Percentiles rank a stretch among this genome's conserved stretches.
Conservation (phyloP, 2,797 vertebrate species). For the Salarias fasciatus region DNA sequence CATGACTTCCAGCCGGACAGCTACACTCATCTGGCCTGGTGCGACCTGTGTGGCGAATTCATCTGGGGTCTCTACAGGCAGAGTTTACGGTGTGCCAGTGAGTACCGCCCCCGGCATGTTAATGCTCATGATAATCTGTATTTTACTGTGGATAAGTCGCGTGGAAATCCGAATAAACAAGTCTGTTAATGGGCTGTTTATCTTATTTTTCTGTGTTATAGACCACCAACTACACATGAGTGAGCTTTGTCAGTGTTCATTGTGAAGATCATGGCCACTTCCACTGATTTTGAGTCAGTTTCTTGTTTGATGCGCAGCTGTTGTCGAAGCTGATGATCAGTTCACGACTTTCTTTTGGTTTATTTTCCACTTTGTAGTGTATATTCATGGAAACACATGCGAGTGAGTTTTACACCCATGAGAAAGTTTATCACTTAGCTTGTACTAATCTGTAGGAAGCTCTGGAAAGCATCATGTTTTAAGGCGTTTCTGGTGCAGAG, state of each 20-base stretch:
- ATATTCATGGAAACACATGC: too few species aligned
- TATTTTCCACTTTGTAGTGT: too few species aligned
- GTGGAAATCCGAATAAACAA: constrained; percentile 4
- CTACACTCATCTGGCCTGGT: constrained; percentile 92
- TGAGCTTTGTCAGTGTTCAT: too few species aligned
- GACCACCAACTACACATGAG: too few species aligned
- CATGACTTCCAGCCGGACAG: constrained; percentile 90
- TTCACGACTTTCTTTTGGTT: too few species aligned
- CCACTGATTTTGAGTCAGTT: too few species aligned
- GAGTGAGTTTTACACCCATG: constrained; percentile 28
- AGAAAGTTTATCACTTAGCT: constrained; percentile 28
- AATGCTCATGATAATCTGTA: neutral
- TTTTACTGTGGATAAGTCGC: neutral
- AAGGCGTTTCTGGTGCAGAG: neutral
- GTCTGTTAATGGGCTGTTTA: neutral
- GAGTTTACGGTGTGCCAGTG: constrained; percentile 90
- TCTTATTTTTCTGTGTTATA: neutral
- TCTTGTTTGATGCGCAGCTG: too few species aligned
- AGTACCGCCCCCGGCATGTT: constrained; percentile 75
- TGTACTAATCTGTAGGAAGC: constrained; percentile 45
- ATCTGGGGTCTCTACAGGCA: constrained; percentile 96
- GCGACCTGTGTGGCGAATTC: constrained; percentile 97
- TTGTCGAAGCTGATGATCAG: too few species aligned
- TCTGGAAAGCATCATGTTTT: constrained; percentile 41
- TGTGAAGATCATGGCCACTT: too few species aligned